Base-by-base conservation (phyloP, 2,113 vertebrate genomes). In the Dicrurus megarhynchus region DNA sequence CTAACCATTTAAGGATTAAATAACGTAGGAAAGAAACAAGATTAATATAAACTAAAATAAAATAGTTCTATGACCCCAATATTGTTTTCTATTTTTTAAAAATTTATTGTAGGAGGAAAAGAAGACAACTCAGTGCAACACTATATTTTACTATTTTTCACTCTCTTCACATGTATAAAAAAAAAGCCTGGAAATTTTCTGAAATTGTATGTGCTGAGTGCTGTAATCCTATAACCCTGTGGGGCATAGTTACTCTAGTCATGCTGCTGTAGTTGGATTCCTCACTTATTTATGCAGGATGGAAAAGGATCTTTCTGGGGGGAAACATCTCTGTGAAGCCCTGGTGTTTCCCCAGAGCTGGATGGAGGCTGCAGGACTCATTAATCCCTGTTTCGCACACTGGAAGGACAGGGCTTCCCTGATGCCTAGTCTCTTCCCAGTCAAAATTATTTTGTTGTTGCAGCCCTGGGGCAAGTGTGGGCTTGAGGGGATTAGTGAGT, bases 401-500 rank as follows among this genome's bases (percentile, higher is more conserved):
- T 49, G 12, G 16, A 74, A 84, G 41, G 35, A 55, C 18, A 21
- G 27, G 18, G 18, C 18, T 81, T 81, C 27, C 18, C 33, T 0
- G 0, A 6, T 42, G 33, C 13, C 20, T 3, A 71, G 20, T 47
- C 39, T 73, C 69, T 70, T 32, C 19, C 7, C 61, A 32, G 42
- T 65, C n/a, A 57, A 60, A 84, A 78, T 61, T 0, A 37, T 42
- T 92, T 68, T 85, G 23, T 22, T 64, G 67, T 17, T 60, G 61
- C 35, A 76, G 1, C 21, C 11, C 19, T 2, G 6, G 17, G n/a
- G 9, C 16, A 33, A 3, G 1, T 0, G 0, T 16, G 16, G 11
- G 11, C 30, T 55, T 76, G 33, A 8, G n/a, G 59, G 13, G 37
- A 44, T 57, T 56, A 74, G 7, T 2, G 4, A 28, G 13, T 59